Evolutionary conservation across 1,140 invertebrate genomes (phyloP).

Genomic region (Gryon sp.): DNA sequence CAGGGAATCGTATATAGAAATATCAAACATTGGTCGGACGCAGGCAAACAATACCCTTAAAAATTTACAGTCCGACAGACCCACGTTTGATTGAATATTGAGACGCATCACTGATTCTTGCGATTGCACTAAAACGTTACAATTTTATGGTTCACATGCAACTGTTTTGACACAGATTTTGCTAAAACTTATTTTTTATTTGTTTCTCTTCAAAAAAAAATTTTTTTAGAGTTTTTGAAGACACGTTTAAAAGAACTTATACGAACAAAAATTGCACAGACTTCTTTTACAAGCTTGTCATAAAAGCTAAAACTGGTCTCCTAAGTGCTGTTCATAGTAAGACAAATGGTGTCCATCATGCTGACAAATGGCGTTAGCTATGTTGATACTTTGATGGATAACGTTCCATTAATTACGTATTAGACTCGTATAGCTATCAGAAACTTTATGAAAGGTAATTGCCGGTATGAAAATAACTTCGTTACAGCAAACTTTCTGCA

Average conservation of each 20-base stretch:
- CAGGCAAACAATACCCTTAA: constrained; percentile 14
- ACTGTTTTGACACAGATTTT: constrained; percentile 19
- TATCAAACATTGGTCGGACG: too few relatives aligned
- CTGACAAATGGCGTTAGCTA: constrained; percentile 49
- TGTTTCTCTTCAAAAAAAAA: too few relatives aligned
- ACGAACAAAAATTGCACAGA: constrained; percentile 21
- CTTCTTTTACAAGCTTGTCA: constrained; percentile 52
- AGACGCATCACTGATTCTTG: constrained; percentile 9
- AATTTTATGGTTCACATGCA: constrained; percentile 4
- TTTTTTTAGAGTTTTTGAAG: constrained; percentile 4
- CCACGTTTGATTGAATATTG: constrained; percentile 13
- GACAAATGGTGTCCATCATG: constrained; percentile 58
- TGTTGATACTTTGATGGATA: constrained; percentile 57
- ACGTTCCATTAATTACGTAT: constrained; percentile 55
- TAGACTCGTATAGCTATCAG: constrained; percentile 6
- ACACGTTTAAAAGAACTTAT: constrained; percentile 25
- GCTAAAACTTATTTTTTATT: too few relatives aligned
- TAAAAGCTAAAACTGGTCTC: constrained; percentile 52
- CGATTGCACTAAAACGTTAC: not conserved
- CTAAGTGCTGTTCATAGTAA: constrained; percentile 50
- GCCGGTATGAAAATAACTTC: constrained; percentile 19
- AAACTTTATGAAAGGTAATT: constrained; percentile 42
- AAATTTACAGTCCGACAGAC: constrained; percentile 8
- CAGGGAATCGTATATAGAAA: too few relatives aligned
- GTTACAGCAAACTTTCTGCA: constrained; percentile 3